Base-by-base conservation (phyloP, 2,797 vertebrate genomes). In the Anguilla megastoma region DNA sequence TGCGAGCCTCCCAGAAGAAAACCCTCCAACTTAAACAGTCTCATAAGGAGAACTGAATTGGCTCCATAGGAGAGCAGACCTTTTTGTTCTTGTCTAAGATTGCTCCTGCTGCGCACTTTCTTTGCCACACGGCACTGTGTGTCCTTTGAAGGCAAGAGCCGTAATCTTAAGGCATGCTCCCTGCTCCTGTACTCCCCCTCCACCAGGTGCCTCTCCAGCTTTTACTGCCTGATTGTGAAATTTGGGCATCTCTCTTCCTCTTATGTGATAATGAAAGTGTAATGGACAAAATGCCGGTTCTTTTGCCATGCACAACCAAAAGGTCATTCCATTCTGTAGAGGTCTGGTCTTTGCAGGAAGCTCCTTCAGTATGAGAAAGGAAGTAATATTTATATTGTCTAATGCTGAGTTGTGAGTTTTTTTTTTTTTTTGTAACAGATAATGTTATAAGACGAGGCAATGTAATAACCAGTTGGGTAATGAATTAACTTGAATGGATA, bases 21-120 rank as follows among this genome's bases (percentile, higher is more conserved):
- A 91, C 89, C 91, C 88, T 92, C 90, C 85, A 91, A 92, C 91
- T 92, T 91, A 93, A 92, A 92, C 88, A 89, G 93, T 92, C 91
- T 93, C 91, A 91, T 92, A 91, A 92, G 92, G 91, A 90, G 92
- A 92, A 91, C 91, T 90, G 91, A 92, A 92, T 92, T 92, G 90
- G 90, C 91, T 85, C 92, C 56, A 80, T 91, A 89, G 90, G 91
- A 90, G 90, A 86, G 92, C 76, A 50, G 82, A 60, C 84, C 88
- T 92, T 90, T 90, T 85, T 90, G 88, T 90, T 90, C 88, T 88
- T 89, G 88, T 82, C 85, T 89, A 85, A 88, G 87, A 91, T 90
- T 86, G 54, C 87, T 88, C 91, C 90, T 89, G 93, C 92, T 93
- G 92, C 85, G 91, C 90, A 85, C 82, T 90, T 89, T 89, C 87